Conservation (phyloP, 2,797 vertebrate genomes). For the Falco berigora region DNA sequence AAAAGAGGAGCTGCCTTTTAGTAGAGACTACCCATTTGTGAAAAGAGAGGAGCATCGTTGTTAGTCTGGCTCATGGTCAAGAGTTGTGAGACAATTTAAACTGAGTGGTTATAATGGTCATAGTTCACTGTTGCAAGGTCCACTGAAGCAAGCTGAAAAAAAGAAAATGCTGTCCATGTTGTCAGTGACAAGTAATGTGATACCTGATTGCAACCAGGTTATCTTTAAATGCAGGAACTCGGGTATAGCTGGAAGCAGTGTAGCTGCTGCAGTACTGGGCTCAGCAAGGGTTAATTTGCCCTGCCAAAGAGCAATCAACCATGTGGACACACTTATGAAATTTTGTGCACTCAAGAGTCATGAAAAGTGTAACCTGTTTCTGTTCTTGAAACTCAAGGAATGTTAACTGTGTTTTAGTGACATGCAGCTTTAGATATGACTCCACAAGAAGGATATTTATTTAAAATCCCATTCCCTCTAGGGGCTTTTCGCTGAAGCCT, state of each 20-base stretch:
- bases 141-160: background rate
- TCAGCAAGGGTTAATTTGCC: background rate
- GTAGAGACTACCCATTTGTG: background rate
- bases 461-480: background rate
- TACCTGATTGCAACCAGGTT: rapidly evolving
- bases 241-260: background rate
- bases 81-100: background rate
- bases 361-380: background rate
- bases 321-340: background rate
- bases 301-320: background rate
- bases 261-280: background rate
- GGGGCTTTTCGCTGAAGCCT: background rate
- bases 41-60: background rate
- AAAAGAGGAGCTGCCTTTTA: background rate
- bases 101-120: background rate
- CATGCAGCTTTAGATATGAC: background rate
- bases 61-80: background rate
- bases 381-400: background rate
- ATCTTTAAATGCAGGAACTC: background rate
- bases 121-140: background rate
- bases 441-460: background rate
- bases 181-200: background rate
- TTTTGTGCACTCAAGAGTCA: background rate
- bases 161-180: background rate
- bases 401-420: background rate